Base-by-base conservation (phyloP, 2,888 invertebrate genomes). In the Sussaba pulchella region DNA sequence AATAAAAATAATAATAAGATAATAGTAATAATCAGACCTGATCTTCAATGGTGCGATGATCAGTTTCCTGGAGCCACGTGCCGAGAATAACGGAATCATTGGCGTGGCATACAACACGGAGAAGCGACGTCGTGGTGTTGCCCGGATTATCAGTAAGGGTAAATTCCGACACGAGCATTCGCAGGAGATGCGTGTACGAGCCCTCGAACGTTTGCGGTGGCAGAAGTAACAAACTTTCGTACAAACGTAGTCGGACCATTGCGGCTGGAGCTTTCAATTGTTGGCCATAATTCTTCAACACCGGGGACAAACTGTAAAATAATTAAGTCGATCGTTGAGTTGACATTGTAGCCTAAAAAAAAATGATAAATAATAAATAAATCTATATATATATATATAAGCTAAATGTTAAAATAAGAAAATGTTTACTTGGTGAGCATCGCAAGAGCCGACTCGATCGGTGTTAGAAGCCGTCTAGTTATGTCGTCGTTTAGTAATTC, bases 21-120 rank as follows among this genome's bases (percentile, higher is more conserved):
- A 41, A 59, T 26, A 39, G 43, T 12, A 66, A 4, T 41, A 41
- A n/a, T 88, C 89, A 87, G 93, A 99, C 99, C 96, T 99, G 99
- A 93, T 99, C 99, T 93, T 99, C 99, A 84, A 99, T 98, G 59
- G 97, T 97, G 81, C 98, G 96, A 92, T 99, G 99, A 92, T 99
- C 99, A 0, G 98, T 98, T 91, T 99, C 98, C 91, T 98, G 98
- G 47, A 99, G 94, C 97, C 98, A 98, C 64, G 98, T 98, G 10
- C 98, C 98, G 41, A 99, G 93, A 72, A 99, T 96, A 50, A 98
- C 97, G 0, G 98, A 97, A 92, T 98, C 97, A 89, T 97, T 97
- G 6, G 96, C 96, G 90, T 97, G 97, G 87, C 98, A 98, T 78
- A 97, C 95, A n/a, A 95, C 94, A 59, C 97, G 93, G 81, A 98